Evolutionary conservation across 2,888 invertebrate genomes (phyloP), one percentile per base, ranked within the genome.

Genomic region (Aphodius granarius): DNA sequence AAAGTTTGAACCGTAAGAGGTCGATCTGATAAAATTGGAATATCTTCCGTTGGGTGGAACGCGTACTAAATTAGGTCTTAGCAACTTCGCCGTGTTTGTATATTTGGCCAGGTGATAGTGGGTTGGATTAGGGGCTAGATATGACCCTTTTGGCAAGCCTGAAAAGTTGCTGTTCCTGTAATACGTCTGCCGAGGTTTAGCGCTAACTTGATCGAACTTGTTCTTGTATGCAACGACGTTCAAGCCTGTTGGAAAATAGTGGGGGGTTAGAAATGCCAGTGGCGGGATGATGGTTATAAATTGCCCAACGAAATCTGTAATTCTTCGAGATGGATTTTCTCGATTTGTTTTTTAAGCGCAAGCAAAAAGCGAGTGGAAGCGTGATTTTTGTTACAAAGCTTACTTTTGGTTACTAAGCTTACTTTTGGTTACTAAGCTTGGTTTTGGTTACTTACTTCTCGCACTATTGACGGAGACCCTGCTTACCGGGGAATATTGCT

Each of bases 101-200:
- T 82, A 79, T 68, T 81, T 85, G 16, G 81, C 86, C 77, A 87
- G 82, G 79, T 87, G 87, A 82, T 84, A 88, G 78, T 88, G 87
- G 43, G 80, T 81, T 65, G 87, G 87, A 78, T 87, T 87, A 71
- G 87, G 87, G 15, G 83, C 77, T 70, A 79, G 71, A 79, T 86
- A 87, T 5, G 87, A 86, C 70, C 87, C 87, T 75, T 84, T 85
- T 6, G 87, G 87, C 65, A 86, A 82, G 63, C 87, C 87, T 71
- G 84, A 82, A 79, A 84, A 84, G 81, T 83, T 86, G 76, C 83
- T 80, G 23, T 87, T 86, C 80, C 87, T 84, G 81, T 87, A 87
- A 72, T 72, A 80, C n/a, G 72, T 74, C 65, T 73, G 63, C 63
- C 72, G 65, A 18, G 21, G n/a, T 63, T 66, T 9, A 72, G 43